phyloP scores from a whole-genome alignment of 2,888 invertebrate genomes.

The Drosophila suboccidentalis region DNA sequence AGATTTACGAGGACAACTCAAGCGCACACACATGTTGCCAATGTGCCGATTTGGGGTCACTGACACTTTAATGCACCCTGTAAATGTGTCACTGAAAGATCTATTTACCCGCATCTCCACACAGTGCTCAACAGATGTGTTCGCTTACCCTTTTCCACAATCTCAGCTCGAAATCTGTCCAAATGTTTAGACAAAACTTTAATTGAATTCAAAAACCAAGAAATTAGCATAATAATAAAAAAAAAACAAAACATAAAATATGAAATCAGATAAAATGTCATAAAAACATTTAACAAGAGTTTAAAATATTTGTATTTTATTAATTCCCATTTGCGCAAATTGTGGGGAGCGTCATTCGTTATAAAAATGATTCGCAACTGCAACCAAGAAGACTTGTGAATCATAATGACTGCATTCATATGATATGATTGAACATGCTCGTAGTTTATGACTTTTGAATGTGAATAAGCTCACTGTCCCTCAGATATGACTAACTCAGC shows the following conservation, averaged over 20 bases:
- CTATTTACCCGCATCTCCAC: slow-evolving; percentile 42
- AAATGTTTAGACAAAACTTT: slow-evolving; percentile 15
- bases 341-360: slow-evolving; percentile 17
- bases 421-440: slow-evolving; percentile 13
- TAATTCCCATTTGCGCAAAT: slow-evolving; percentile 3
- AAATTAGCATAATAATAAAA: slow-evolving; percentile 10
- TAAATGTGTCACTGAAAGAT: slow-evolving; percentile 58
- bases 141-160: slow-evolving; percentile 19
- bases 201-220: slow-evolving; percentile 6
- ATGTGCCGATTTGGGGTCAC: slow-evolving; percentile 27
- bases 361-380: slow-evolving; percentile 31
- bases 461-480: slow-evolving; percentile 29
- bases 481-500: slow-evolving; percentile 8
- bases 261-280: slow-evolving; percentile 19
- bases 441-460: slow-evolving; percentile 18
- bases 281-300: slow-evolving; percentile 15
- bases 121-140: slow-evolving; percentile 7
- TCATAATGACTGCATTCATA: slow-evolving; percentile 35
- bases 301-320: slow-evolving; percentile 8
- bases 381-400: slow-evolving; percentile 32
- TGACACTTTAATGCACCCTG: slow-evolving; percentile 40
- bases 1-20: background rate
- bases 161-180: slow-evolving; percentile 6
- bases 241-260: slow-evolving; percentile 13
- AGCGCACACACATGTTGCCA: slow-evolving; percentile 40